Percentiles rank a stretch among this genome's conserved stretches.
Conservation (phyloP, 2,888 invertebrate genomes). For the Drymonia ruficornis region DNA sequence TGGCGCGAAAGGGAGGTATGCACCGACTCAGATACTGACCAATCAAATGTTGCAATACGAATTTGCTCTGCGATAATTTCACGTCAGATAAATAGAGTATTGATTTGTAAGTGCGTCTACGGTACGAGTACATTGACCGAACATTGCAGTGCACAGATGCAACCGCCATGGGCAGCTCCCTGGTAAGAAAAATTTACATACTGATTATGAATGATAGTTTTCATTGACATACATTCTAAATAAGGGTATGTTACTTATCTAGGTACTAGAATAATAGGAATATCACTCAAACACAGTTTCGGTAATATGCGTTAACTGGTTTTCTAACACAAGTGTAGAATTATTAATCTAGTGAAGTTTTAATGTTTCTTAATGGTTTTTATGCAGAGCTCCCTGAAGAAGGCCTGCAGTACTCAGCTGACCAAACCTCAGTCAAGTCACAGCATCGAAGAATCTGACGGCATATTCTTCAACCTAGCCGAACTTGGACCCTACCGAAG, state of each 20-base stretch:
- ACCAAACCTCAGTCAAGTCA: constrained; percentile 67
- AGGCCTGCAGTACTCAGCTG: constrained; percentile 69
- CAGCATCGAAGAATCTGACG: constrained; percentile 68
- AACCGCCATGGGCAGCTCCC: not conserved
- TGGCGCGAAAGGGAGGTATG: not conserved
- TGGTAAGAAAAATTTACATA: not conserved
- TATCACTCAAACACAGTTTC: no score
- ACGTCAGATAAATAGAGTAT: constrained; percentile 7
- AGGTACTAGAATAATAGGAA: no score
- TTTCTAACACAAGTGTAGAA: not conserved
- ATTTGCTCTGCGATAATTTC: constrained; percentile 1
- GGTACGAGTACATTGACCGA: not conserved
- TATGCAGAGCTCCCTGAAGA: constrained; percentile 64
- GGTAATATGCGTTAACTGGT: not conserved
- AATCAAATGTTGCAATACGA: not conserved
- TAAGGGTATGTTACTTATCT: no score
- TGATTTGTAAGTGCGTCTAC: not conserved
- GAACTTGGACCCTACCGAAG: constrained; percentile 61
- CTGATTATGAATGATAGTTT: not conserved
- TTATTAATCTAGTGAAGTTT: not conserved
- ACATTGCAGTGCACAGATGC: not conserved
- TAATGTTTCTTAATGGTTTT: constrained; percentile 1
- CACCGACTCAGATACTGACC: not conserved
- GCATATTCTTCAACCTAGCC: constrained; percentile 67
- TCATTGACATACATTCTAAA: not conserved